Evolutionary conservation across 2,113 vertebrate species (phyloP), one percentile per base, ranked within the genome.

Genomic region (Zingel zingel): DNA sequence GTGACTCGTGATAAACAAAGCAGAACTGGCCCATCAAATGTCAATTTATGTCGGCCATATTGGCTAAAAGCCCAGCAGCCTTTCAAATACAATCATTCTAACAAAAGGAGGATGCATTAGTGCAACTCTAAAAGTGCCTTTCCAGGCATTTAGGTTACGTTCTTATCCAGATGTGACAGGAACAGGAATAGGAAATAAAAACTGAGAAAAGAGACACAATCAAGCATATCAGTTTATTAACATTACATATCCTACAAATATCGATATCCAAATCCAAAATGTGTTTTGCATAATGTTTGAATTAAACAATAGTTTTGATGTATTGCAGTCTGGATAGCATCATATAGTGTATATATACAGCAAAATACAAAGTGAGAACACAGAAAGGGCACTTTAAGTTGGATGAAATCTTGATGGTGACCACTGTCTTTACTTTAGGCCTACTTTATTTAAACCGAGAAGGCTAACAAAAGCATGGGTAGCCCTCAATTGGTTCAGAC

Each of bases 31-130:
- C 43, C 23, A 48, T 59, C 6, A 7, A 33, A 59, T 48, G 25
- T 9, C 3, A 30, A 30, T n/a, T 33, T 0, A 59, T 59, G 70
- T 48, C 12, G 1, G 43, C 39, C 56, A 30, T 73, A 1, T 58
- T 56, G 16, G 21, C 69, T 14, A 27, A 27, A 21, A 47, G 54
- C 39, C 53, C 36, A 30, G 16, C 39, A n/a, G 16, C 39, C 39
- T 59, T 59, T 74, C 15, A 74, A 50, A 50, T 16, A 23, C 39
- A 33, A 74, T 36, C 19, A 36, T 51, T 62, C 27, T 18, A 74
- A n/a, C 33, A 62, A 50, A 3, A 6, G 25, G 45, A 59, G 14
- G 11, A n/a, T 14, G 43, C 54, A 47, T 47, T 30, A 10, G 70
- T 19, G 23, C 16, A 45, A 25, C 3, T 1, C 10, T 47, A 13